A percentile compares a stretch with the other conserved stretches of the same genome.
These are phyloP conservation scores for Melitaea athalia DNA, from an alignment of 2,888 invertebrate genomes.

Conservation along the genomic window DNA sequence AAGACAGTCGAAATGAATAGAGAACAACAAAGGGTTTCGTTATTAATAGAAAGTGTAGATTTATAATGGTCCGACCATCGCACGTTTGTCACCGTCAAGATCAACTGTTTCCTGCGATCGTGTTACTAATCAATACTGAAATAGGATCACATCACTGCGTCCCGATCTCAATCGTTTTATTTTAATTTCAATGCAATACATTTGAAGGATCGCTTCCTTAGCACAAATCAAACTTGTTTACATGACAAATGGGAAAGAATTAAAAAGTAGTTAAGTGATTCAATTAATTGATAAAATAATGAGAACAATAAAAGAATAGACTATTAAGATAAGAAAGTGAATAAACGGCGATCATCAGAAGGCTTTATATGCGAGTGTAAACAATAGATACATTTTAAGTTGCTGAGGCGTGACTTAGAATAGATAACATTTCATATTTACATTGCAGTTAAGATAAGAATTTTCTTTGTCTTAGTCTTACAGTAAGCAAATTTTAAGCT, in stretches of 20 bases:
- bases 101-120: slow-evolving; percentile 37
- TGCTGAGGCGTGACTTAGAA: slow-evolving; percentile 32
- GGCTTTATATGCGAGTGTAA: slow-evolving; percentile 17
- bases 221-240: not conserved
- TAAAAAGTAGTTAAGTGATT: not conserved
- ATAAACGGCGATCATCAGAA: slow-evolving; percentile 21
- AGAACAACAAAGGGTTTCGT: slow-evolving; percentile 34
- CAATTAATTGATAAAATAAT: slow-evolving; percentile 15
- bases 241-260: not conserved
- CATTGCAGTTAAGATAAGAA: slow-evolving; percentile 35
- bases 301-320: slow-evolving; percentile 14
- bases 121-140: slow-evolving; percentile 35
- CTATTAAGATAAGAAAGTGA: slow-evolving; percentile 19
- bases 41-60: slow-evolving; percentile 34
- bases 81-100: slow-evolving; percentile 35
- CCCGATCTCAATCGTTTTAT: slow-evolving; percentile 17
- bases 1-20: slow-evolving; percentile 10
- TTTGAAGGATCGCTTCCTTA: not conserved
- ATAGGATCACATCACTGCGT: slow-evolving; percentile 30
- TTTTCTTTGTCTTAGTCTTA: slow-evolving; percentile 26
- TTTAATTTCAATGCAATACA: not conserved
- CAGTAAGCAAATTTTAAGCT: slow-evolving; percentile 19
- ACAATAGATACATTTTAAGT: slow-evolving; percentile 21
- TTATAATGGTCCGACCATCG: slow-evolving; percentile 35
- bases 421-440: slow-evolving; percentile 39